phyloP scores from a whole-genome alignment of 2,797 vertebrate species.

The Sebastes taczanowskii region DNA sequence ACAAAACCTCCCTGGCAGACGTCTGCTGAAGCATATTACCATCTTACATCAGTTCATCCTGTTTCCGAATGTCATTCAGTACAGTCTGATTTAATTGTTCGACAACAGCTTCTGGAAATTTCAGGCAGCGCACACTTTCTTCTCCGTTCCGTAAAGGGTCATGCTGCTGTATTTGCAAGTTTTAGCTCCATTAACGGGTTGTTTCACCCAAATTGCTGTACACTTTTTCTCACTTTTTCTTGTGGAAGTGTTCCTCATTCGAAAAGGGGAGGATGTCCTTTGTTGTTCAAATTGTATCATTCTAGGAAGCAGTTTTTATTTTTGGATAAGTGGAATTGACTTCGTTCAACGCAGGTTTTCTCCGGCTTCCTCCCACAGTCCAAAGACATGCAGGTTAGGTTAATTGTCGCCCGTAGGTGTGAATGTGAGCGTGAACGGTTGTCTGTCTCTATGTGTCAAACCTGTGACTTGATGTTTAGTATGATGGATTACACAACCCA shows the following conservation, averaged over 20 bases:
- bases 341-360: no score
- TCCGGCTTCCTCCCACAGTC: no score
- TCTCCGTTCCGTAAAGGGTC: background rate
- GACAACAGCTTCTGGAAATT: background rate
- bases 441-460: no score
- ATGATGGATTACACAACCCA: background rate
- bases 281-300: no score
- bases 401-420: no score
- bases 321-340: background rate
- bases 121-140: background rate
- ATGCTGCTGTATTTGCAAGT: background rate
- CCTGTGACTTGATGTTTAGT: background rate
- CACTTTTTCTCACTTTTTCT: background rate
- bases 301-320: background rate
- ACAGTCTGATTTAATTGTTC: slow-evolving; percentile 14
- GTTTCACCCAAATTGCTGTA: background rate
- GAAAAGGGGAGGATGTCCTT: no score
- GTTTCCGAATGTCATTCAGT: slow-evolving; percentile 29
- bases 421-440: no score
- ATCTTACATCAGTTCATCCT: slow-evolving; percentile 15
- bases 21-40: slow-evolving; percentile 16
- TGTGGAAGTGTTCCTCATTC: background rate
- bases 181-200: background rate
- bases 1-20: slow-evolving; percentile 42
- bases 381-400: no score